phyloP scores from a whole-genome alignment of 2,113 vertebrate species.

The Hassar affinis region DNA sequence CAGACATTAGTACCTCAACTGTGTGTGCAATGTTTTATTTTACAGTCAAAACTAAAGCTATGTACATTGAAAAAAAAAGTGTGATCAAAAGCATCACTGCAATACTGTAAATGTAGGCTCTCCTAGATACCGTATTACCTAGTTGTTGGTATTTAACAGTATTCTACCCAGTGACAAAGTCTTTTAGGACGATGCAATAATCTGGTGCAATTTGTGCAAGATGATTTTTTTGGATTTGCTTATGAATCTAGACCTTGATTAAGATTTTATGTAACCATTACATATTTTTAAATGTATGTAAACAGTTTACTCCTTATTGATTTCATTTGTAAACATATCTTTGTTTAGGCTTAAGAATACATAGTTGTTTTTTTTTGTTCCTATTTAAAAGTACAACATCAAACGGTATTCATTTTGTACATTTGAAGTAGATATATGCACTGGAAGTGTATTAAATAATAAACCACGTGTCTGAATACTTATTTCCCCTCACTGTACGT shows the following conservation, averaged over 20 bases:
- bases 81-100: background rate
- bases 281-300: background rate
- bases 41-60: background rate
- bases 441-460: background rate
- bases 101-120: conserved; percentile 28
- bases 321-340: background rate
- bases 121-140: background rate
- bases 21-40: background rate
- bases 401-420: background rate
- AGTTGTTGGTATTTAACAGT: too few species aligned
- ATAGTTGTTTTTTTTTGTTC: background rate
- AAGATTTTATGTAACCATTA: background rate
- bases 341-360: background rate
- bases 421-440: background rate
- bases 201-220: background rate
- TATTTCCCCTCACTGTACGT: background rate
- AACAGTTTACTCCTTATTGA: background rate
- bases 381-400: background rate
- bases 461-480: background rate
- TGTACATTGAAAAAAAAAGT: background rate
- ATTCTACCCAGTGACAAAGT: background rate
- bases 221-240: background rate
- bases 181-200: background rate
- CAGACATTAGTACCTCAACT: background rate
- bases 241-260: background rate